phyloP scores from a whole-genome alignment of 2,888 invertebrate genomes.

The Sepiola atlantica region DNA sequence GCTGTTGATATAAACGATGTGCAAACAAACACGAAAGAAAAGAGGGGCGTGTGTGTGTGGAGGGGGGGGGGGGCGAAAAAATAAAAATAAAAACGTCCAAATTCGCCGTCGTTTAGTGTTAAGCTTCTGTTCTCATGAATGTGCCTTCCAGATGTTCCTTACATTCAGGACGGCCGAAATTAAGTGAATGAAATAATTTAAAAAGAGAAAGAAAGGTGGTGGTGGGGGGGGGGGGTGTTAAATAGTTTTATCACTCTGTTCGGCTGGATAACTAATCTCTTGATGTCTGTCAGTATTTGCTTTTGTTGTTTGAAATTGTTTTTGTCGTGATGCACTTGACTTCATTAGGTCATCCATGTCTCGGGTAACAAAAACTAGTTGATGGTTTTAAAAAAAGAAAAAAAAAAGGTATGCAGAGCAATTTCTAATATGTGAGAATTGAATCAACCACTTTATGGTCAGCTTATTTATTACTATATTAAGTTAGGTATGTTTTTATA shows the following conservation, averaged over 20 bases:
- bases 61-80: too few relatives aligned
- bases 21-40: neutral
- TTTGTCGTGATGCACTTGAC: neutral
- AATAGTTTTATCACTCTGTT: neutral
- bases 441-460: neutral
- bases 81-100: too few relatives aligned
- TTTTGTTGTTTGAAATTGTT: neutral
- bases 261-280: neutral
- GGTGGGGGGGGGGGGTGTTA: too few relatives aligned
- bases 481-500: too few relatives aligned
- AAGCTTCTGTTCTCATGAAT: neutral
- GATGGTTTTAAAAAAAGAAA: neutral
- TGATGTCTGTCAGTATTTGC: neutral
- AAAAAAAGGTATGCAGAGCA: neutral
- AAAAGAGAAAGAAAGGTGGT: neutral
- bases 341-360: neutral
- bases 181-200: neutral
- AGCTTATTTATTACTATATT: too few relatives aligned
- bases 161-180: neutral
- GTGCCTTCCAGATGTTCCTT: neutral
- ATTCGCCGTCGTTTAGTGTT: neutral
- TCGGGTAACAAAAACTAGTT: neutral
- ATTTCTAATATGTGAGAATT: neutral
- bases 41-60: too few relatives aligned
- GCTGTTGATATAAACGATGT: neutral